Conservation (phyloP, 2,113 vertebrate genomes). For the Psilopogon haemacephalus region DNA sequence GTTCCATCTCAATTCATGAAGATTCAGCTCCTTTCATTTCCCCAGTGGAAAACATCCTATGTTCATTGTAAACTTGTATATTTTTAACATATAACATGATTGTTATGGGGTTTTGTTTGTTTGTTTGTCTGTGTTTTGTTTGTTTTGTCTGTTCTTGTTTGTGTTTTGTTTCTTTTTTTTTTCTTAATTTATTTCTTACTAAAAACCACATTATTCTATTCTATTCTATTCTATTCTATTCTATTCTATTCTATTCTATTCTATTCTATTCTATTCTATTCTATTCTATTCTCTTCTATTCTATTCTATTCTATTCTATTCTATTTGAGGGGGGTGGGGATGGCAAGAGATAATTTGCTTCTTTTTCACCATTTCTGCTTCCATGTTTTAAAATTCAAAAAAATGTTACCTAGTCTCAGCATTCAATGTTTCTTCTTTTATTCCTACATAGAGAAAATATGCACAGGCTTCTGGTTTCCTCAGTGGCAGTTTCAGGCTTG, state of each 20-base stretch:
- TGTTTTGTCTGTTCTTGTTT: neutral
- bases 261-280: too few relatives aligned
- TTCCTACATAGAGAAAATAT: neutral
- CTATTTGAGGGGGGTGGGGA: rapidly evolving
- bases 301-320: too few relatives aligned
- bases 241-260: too few relatives aligned
- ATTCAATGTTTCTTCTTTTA: neutral
- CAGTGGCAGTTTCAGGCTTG: neutral
- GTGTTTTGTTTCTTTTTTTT: rapidly evolving
- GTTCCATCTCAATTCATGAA: neutral
- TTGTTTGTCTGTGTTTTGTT: too few relatives aligned
- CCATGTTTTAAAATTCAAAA: neutral
- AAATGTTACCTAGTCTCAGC: neutral
- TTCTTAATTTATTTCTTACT: neutral
- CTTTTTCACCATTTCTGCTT: neutral
- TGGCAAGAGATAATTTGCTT: neutral
- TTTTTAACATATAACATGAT: neutral
- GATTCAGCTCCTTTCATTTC: neutral
- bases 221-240: too few relatives aligned
- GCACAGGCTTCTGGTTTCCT: neutral
- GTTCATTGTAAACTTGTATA: neutral
- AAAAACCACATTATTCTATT: neutral
- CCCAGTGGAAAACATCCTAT: neutral
- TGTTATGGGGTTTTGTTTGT: neutral
- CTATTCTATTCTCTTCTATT: too few relatives aligned